Conservation (phyloP, 1,140 invertebrate species). For the Centruroides sculpturatus region DNA sequence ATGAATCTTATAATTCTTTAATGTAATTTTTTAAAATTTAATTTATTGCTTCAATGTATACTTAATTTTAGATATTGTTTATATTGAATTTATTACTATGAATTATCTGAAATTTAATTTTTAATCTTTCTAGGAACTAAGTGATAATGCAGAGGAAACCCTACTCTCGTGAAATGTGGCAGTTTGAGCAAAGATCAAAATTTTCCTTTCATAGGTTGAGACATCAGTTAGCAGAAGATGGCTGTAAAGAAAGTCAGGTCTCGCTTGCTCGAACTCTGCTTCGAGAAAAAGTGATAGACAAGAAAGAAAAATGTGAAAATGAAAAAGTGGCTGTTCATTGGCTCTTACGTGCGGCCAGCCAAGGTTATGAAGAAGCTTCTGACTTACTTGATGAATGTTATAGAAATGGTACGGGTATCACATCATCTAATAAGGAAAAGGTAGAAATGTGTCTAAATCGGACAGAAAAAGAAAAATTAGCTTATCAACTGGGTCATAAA, state of each 20-base stretch:
- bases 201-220: conserved; percentile 33
- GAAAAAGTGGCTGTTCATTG: conserved; percentile 60
- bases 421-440: conserved; percentile 1
- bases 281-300: conserved; percentile 44
- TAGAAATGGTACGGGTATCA: conserved; percentile 45
- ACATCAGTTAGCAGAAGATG: conserved; percentile 58
- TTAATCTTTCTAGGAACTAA: too few species aligned
- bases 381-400: conserved; percentile 60
- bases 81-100: too few species aligned
- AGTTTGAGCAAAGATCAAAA: too few species aligned
- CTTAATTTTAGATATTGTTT: too few species aligned
- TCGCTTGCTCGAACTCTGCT: conserved; percentile 57
- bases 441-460: conserved; percentile 11
- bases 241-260: conserved; percentile 63
- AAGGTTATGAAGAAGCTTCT: conserved; percentile 73
- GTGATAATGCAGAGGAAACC: too few species aligned
- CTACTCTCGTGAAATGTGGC: too few species aligned
- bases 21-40: too few species aligned
- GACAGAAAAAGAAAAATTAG: conserved; percentile 3
- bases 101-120: too few species aligned
- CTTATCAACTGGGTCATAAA: neutral
- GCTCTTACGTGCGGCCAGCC: conserved; percentile 74
- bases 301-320: conserved; percentile 44
- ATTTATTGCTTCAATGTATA: too few species aligned
- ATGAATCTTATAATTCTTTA: too few species aligned